Conservation (phyloP, 1,140 invertebrate species). For the Limonius californicus region DNA sequence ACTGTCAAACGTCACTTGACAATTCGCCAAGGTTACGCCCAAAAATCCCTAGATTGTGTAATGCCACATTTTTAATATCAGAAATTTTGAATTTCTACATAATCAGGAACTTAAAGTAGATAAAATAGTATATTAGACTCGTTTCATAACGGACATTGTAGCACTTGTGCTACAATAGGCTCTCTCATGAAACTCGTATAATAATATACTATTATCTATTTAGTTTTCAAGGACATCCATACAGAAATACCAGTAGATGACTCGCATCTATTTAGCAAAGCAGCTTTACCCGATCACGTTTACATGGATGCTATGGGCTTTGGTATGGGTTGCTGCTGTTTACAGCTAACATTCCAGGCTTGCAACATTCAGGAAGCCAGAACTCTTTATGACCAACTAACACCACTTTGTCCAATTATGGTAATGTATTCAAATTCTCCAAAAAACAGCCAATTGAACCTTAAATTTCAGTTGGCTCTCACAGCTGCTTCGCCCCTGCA, state of each 20-base stretch:
- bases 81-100: too few relatives aligned
- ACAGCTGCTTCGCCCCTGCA: constrained; percentile 95
- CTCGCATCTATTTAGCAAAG: constrained; percentile 52
- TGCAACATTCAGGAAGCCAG: constrained; percentile 96
- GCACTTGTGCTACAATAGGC: too few relatives aligned
- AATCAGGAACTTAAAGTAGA: too few relatives aligned
- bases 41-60: too few relatives aligned
- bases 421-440: constrained; percentile 52
- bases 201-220: too few relatives aligned
- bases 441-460: too few relatives aligned
- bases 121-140: too few relatives aligned
- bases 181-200: too few relatives aligned
- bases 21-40: too few relatives aligned
- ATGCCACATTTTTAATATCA: too few relatives aligned
- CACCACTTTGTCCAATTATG: constrained; percentile 96
- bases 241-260: constrained; percentile 79
- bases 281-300: constrained; percentile 79
- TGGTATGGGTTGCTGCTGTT: constrained; percentile 98
- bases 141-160: too few relatives aligned
- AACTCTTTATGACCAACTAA: constrained; percentile 94
- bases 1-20: too few relatives aligned
- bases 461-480: constrained; percentile 72
- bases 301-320: constrained; percentile 99
- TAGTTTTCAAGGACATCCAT: constrained; percentile 88
- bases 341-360: constrained; percentile 95